A percentile compares a stretch with the other conserved stretches of the same genome.
Conservation (phyloP, 2,113 vertebrate species). For the Neofelis nebulosa region DNA sequence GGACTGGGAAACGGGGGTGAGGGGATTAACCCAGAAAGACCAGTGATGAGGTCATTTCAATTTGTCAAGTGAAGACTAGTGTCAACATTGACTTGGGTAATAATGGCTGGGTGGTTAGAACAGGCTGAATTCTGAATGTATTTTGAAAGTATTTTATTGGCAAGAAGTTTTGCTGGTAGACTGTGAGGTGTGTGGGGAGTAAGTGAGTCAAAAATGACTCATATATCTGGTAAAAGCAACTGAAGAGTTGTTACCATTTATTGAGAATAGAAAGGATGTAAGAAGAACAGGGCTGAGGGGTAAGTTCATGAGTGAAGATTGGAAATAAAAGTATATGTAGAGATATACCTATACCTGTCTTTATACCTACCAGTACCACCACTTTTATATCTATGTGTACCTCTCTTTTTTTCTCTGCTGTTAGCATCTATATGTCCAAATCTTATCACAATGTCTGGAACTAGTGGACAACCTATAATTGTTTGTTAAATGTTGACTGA, state of each 20-base stretch:
- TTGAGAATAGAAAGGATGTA: neutral
- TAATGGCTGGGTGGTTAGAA: neutral
- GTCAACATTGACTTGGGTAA: neutral
- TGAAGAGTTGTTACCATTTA: neutral
- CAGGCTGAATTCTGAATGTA: neutral
- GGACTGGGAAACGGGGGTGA: rapidly evolving
- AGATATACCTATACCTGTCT: neutral
- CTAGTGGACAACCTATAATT: neutral
- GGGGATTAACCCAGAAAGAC: neutral
- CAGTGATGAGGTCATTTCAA: neutral
- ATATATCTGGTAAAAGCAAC: neutral
- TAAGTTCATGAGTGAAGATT: neutral
- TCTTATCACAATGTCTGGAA: neutral
- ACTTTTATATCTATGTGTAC: neutral
- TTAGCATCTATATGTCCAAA: neutral
- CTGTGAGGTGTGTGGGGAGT: neutral
- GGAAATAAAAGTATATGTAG: neutral
- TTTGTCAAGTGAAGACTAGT: neutral
- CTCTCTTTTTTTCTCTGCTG: neutral
- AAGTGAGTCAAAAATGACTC: neutral
- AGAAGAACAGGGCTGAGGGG: neutral
- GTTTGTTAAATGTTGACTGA: neutral
- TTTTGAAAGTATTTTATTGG: neutral
- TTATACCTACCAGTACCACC: neutral
- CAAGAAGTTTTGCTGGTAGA: neutral